Evolutionary conservation across 1,140 invertebrate species (phyloP).

Genomic region (Bombus pascuorum): DNA sequence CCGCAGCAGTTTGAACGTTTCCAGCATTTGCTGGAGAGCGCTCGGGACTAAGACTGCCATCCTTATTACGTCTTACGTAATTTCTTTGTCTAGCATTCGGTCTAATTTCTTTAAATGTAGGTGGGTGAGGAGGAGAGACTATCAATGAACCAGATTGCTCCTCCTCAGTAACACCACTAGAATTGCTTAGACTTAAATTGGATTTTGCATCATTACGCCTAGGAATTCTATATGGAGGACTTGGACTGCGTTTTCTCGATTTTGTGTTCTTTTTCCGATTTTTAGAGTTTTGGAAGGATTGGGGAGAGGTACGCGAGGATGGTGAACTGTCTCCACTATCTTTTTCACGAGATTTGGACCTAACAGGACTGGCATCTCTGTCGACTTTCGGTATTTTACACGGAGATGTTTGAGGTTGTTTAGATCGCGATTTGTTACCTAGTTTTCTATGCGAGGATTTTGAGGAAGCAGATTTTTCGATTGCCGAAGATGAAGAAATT

Average conservation of each 20-base stretch:
- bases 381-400: conserved; percentile 74
- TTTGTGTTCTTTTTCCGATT: conserved; percentile 75
- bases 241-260: conserved; percentile 77
- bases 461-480: conserved; percentile 74
- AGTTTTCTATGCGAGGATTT: conserved; percentile 76
- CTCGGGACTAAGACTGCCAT: conserved; percentile 82
- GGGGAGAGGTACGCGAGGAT: conserved; percentile 70
- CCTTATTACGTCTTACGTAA: conserved; percentile 86
- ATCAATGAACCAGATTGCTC: conserved; percentile 80
- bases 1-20: conserved; percentile 53
- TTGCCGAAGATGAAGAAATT: conserved; percentile 66
- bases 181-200: conserved; percentile 66
- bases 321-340: conserved; percentile 71
- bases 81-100: conserved; percentile 84
- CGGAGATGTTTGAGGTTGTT: conserved; percentile 70
- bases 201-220: conserved; percentile 73
- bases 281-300: conserved; percentile 76
- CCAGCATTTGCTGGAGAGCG: conserved; percentile 55
- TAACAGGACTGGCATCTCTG: conserved; percentile 72
- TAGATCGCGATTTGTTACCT: conserved; percentile 77
- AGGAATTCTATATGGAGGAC: conserved; percentile 79
- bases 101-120: conserved; percentile 85
- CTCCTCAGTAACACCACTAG: conserved; percentile 78
- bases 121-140: conserved; percentile 79
- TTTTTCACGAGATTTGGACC: conserved; percentile 77